Evolutionary conservation across 2,797 vertebrate species (phyloP), one percentile per base, ranked within the genome.

Genomic region (Leptoclinus maculatus): DNA sequence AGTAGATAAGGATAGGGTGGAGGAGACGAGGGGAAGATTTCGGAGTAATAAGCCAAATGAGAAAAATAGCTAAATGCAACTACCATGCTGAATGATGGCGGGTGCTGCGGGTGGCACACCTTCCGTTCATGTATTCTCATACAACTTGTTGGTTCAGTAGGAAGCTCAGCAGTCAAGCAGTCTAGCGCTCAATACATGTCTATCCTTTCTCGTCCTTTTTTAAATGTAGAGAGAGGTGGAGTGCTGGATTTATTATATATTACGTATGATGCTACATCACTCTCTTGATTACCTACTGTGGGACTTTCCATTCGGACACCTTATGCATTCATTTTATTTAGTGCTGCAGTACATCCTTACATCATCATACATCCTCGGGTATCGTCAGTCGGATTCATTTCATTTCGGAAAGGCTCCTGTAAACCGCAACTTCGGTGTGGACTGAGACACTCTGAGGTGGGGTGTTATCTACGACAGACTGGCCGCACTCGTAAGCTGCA

Each of bases 401-500:
- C 11, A 60, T 29, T 34, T 38, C 11, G 7, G 38, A 32, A 73
- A 73, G 19, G 16, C 34, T 66, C 17, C 38, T 43, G 6, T 36
- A 76, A 76, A 62, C 39, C 63, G 38, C 21, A 60, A 56, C 51
- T n/a, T 66, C 36, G 62, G 60, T 74, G 77, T 49, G 60, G 60
- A 66, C 59, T 51, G n/a, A 75, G 36, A 66, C 34, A 38, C 68
- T 66, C 27, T 4, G 23, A 58, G 62, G 49, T 49, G 12, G 45
- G 49, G 19, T 41, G 60, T 81, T 79, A 74, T 83, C 75, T 66
- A 6, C 54, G 16, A 7, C 58, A 63, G 68, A 38, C 71, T 66
- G 78, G 56, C 84, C 60, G 72, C 59, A 69, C 74, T 79, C 58
- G 69, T 74, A 83, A 85, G 78, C 82, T 66, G 56, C 36, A 64